Evolutionary conservation across 2,888 invertebrate species (phyloP).

Genomic region (Laothoe populi): DNA sequence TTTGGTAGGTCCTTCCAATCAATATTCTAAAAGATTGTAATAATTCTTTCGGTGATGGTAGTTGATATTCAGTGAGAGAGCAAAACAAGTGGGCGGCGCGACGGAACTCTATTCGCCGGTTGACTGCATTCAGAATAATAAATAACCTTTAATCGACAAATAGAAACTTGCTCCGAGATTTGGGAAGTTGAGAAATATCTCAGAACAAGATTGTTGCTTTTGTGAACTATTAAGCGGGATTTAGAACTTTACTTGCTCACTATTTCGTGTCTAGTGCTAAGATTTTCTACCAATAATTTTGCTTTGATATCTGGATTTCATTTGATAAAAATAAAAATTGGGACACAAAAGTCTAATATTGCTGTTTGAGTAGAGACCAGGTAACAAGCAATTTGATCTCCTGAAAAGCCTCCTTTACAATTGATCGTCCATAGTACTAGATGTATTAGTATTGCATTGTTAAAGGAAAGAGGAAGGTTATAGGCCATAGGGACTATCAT

Average conservation of each 20-base stretch:
- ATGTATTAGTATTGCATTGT: too few relatives aligned
- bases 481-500: too few relatives aligned
- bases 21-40: not conserved
- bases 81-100: not conserved
- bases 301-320: too few relatives aligned
- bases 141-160: not conserved
- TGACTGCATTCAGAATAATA: conserved; percentile 20
- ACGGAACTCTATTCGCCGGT: not conserved
- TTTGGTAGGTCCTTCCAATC: not conserved
- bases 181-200: not conserved
- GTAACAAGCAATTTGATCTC: too few relatives aligned
- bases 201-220: not conserved
- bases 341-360: too few relatives aligned
- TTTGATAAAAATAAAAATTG: too few relatives aligned
- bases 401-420: too few relatives aligned
- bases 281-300: too few relatives aligned
- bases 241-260: not conserved
- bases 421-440: too few relatives aligned
- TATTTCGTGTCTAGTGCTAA: too few relatives aligned
- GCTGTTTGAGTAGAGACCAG: too few relatives aligned
- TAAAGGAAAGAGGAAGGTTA: too few relatives aligned
- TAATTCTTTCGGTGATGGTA: not conserved
- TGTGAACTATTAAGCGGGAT: not conserved
- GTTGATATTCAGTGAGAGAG: conserved; percentile 11
- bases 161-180: not conserved